Percentiles rank a stretch among this genome's conserved stretches.
Evolutionary conservation across 2,888 invertebrate genomes (phyloP).

Genomic region (Xestobium rufovillosum): DNA sequence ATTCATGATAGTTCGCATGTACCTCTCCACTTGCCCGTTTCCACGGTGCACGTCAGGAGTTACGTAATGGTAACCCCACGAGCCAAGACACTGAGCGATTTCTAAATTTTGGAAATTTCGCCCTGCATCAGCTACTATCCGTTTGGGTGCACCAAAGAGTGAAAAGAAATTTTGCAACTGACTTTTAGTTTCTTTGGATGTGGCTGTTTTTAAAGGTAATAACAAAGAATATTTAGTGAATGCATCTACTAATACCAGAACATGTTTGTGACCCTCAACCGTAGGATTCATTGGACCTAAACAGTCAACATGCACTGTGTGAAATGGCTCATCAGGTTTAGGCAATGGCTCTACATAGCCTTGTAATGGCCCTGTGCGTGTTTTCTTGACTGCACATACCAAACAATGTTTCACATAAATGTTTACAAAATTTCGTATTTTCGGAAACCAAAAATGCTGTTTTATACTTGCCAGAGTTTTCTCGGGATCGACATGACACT

Average conservation of each 20-base stretch:
- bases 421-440: constrained; percentile 16
- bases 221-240: constrained; percentile 22
- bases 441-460: constrained; percentile 20
- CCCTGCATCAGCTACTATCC: constrained; percentile 20
- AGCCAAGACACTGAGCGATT: constrained; percentile 18
- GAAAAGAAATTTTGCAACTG: constrained; percentile 18
- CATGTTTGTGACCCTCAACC: constrained; percentile 16
- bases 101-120: constrained; percentile 22
- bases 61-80: constrained; percentile 15
- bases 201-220: constrained; percentile 20
- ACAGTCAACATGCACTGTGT: constrained; percentile 19
- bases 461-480: constrained; percentile 19
- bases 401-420: constrained; percentile 21
- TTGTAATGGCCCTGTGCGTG: constrained; percentile 14
- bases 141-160: constrained; percentile 20
- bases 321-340: constrained; percentile 18
- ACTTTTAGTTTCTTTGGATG: constrained; percentile 16
- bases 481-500: constrained; percentile 22
- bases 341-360: constrained; percentile 16
- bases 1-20: constrained; percentile 23
- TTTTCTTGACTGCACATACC: constrained; percentile 16
- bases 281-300: constrained; percentile 16
- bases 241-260: constrained; percentile 18
- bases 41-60: constrained; percentile 17
- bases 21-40: constrained; percentile 20